A percentile compares a stretch with the other conserved stretches of the same genome.
Evolutionary conservation across 2,888 invertebrate genomes (phyloP).

Genomic region (Drosophila sordidapex): DNA sequence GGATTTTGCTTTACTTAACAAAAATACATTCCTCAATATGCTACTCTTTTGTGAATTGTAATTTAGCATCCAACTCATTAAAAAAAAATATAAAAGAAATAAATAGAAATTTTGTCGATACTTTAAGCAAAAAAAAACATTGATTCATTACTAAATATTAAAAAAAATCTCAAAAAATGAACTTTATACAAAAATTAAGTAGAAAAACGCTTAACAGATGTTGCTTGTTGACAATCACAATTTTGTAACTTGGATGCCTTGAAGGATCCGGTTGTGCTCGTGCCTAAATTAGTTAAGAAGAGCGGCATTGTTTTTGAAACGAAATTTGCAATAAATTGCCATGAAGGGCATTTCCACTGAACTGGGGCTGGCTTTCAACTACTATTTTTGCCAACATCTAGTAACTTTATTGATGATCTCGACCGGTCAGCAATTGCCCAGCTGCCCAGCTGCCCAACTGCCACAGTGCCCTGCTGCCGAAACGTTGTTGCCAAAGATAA

Average conservation of each 20-base stretch:
- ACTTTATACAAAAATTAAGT: neutral
- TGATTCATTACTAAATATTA: neutral
- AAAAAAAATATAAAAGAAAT: neutral
- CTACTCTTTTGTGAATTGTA: neutral
- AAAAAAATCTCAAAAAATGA: neutral
- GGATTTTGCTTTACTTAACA: neutral
- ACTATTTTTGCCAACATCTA: constrained; percentile 66
- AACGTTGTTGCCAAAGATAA: constrained; percentile 72
- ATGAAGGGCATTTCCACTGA: constrained; percentile 45
- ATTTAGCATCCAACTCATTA: neutral
- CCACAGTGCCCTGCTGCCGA: constrained; percentile 18
- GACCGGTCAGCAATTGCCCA: constrained; percentile 39
- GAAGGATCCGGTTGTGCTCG: constrained; percentile 10
- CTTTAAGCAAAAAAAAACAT: neutral
- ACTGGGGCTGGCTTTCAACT: constrained; percentile 51
- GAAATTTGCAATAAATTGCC: constrained; percentile 80
- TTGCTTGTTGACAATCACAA: neutral
- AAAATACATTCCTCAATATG: neutral
- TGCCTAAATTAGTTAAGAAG: constrained; percentile 65
- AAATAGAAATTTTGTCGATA: neutral
- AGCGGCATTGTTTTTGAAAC: constrained; percentile 72
- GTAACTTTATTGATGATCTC: constrained; percentile 78
- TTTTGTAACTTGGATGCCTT: constrained; percentile 16
- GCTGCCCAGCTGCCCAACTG: constrained; percentile 32
- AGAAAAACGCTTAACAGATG: neutral